Evolutionary conservation across 2,797 vertebrate species (phyloP), one percentile per base, ranked within the genome.

Genomic region (Champsocephalus esox): DNA sequence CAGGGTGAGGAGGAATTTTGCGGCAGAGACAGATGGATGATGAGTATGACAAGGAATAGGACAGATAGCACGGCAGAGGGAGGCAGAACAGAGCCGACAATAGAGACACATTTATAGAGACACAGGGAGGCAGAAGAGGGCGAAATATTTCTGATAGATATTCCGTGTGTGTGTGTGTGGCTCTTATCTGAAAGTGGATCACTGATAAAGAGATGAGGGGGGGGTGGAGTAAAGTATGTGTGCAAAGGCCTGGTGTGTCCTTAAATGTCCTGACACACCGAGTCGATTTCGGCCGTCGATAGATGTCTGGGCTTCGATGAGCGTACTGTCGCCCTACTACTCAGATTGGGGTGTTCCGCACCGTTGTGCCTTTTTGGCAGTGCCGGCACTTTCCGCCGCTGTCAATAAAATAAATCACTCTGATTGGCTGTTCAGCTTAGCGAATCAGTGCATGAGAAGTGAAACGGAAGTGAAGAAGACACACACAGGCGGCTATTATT

Each of bases 11-110:
- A 86, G 64, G 76, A 85, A 77, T 75, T 83, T 57, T 75, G 85
- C 54, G 66, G 74, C 55, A 74, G 72, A 82, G 61, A 86, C 81
- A 38, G 84, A 89, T 79, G 79, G 84, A 85, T 76, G 73, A 79
- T 64, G 65, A 77, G 77, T 87, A 90, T 81, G 87, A 87, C 83
- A 63, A 75, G 71, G 75, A 82, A 85, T 72, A 63, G 75, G 83
- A 80, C 80, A 84, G 86, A 86, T 82, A 84, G 75, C 21, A 19
- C 57, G 61, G 73, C 63, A 70, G 72, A 79, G 65, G 44, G 68
- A 82, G 73, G 65, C 66, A 66, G 75, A 68, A 67, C 59, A 71
- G 67, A 74, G 43, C 71, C 82, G 58, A 87, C 85, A 89, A 86
- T 74, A 63, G 70, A 86, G 66, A 78, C 69, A 66, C 80, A 84